Base-by-base conservation (phyloP, 1,140 invertebrate genomes). In the Ceratina japonica region DNA sequence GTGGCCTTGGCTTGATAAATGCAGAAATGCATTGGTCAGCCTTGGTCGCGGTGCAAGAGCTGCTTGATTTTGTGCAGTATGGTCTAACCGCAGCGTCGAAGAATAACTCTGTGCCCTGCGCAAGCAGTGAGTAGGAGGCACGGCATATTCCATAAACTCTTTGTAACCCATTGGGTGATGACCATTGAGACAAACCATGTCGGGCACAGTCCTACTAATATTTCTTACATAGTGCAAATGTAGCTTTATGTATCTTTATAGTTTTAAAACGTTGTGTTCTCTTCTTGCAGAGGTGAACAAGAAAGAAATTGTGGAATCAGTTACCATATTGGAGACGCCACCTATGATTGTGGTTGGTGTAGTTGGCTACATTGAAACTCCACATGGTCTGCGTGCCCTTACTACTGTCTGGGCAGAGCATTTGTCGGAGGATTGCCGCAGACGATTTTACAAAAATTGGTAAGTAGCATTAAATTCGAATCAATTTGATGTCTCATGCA, bases 391-490 rank as follows among this genome's bases (percentile, higher is more conserved):
- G 66, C 94, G 98, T 82, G 96, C 97, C 76, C 94, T 99, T 78
- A 97, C 98, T 80, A 99, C 98, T 69, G 96, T 99, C 44, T 99
- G 98, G 96, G 98, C 99, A 73, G 98, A 99, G 92, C 99, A 99
- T 95, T 94, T 99, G 87, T 97, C 97, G 58, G 99, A 99, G 93
- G 99, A 99, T 90, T 99, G 98, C 92, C 95, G 97, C 86, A 96
- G 99, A 91, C 95, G 99, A 86, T 99, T 99, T 94, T 99, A 99
- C 94, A 99, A 99, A 95, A 99, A 99, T 93, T 99, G 99, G 99
- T 99, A 95, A 94, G 93, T 44, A 10, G 5, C 10, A 78, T 61
- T 59, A 62, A 52, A 15, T 0, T 44, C 5, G 5, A 7, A 44
- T 44, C 10, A 27, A 52, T 24, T 44, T 0, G 15, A 15, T 58